Conservation (phyloP, 2,113 vertebrate genomes). For the Orycteropus afer region DNA sequence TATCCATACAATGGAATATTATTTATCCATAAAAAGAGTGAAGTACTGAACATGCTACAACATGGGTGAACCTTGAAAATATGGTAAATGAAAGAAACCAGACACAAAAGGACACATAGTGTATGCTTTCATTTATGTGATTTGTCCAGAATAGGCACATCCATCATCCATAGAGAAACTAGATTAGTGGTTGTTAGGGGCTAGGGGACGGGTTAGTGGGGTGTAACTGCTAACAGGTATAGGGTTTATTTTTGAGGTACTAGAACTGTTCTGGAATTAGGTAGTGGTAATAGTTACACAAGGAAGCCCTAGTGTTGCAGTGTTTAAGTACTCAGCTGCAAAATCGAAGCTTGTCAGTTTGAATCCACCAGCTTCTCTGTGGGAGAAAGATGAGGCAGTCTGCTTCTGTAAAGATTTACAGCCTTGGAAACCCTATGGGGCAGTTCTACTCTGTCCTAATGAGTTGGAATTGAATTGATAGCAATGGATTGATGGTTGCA, state of each 20-base stretch:
- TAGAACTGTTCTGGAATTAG: constrained; percentile 28
- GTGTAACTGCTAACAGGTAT: constrained; percentile 28
- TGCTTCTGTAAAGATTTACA: no score
- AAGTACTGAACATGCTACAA: not conserved
- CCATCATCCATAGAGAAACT: not conserved
- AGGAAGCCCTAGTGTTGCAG: no score
- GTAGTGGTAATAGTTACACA: not conserved
- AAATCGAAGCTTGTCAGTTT: no score
- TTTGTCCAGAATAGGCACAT: not conserved
- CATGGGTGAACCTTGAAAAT: not conserved
- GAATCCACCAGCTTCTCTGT: no score
- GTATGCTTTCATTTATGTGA: not conserved
- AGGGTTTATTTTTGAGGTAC: not conserved
- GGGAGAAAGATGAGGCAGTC: no score
- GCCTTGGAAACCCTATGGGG: no score
- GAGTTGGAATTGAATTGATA: no score
- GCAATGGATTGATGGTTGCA: not conserved
- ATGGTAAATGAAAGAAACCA: not conserved
- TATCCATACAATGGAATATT: not conserved
- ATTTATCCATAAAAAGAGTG: not conserved
- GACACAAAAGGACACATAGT: not conserved
- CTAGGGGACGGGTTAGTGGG: not conserved
- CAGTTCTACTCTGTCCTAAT: no score
- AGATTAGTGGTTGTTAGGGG: no score
- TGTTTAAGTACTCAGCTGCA: no score